Evolutionary conservation across 92 coral and sea anemone genomes (phyloP), one percentile per base, ranked within the genome.

Genomic region (Porites divaricata): DNA sequence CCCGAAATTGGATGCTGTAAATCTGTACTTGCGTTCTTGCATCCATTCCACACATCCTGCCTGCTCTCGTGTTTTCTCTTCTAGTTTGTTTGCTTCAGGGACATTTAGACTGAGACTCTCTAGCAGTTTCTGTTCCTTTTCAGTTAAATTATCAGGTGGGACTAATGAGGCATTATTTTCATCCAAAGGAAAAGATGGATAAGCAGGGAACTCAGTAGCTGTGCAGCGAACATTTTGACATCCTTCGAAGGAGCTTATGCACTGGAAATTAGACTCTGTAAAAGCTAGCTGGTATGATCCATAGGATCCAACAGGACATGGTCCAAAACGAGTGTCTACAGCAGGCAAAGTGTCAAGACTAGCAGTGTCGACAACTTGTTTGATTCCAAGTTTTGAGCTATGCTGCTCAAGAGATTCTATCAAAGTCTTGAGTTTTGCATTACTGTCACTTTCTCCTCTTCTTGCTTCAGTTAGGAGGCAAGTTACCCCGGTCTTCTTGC

Each of bases 181-280:
- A 72, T 90, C 93, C 77, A 90, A 81, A 52, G 90, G 90, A 62
- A 90, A 78, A 17, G 90, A 86, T 13, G 93, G 90, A 78, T 81
- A 86, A 8, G 69, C 21, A 22, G 88, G 90, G 75, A 90, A 89
- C 76, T 65, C 77, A 75, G 85, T 50, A 54, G 88, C 78, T 61
- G 70, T 65, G 77, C 52, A 50, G 48, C 59, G 26, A 41, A 35
- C 75, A 52, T n/a, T 67, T 80, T 75, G 80, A 85, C 26, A 72
- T 80, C 82, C 89, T 54, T 71, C 69, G 69, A 89, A 85, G 3
- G 80, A 89, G 26, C 78, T 85, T 64, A 59, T 70, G 17, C 66
- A 76, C 2, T 70, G 17, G 80, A 86, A 86, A 35, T 86, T 85
- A 2, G 89, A 86, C 67, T 86, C 85, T 13, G 80, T 78, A 10